A percentile compares a stretch with the other conserved stretches of the same genome.
Conservation (phyloP, 2,113 vertebrate genomes). For the Phoxinus phoxinus region DNA sequence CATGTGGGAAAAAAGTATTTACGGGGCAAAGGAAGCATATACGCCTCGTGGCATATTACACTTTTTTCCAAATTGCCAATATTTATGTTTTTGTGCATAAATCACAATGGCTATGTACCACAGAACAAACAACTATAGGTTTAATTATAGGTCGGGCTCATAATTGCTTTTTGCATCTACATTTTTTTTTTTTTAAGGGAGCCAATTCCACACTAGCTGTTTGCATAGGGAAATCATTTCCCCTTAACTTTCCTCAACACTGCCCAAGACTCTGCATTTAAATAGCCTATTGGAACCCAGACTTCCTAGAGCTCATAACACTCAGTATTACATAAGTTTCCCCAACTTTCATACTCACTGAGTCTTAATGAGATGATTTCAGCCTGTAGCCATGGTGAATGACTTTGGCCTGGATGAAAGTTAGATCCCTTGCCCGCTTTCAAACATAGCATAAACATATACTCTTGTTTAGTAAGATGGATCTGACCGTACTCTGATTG, state of each 20-base stretch:
- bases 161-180: background rate
- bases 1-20: background rate
- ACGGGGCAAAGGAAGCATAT: too few species aligned
- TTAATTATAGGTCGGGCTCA: background rate
- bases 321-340: background rate
- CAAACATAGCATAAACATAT: background rate
- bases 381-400: background rate
- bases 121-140: background rate
- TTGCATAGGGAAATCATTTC: background rate
- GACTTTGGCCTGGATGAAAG: slow-evolving; percentile 2
- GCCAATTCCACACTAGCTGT: background rate
- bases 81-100: background rate
- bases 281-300: background rate
- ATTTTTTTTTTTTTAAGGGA: background rate
- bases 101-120: background rate
- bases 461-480: background rate
- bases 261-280: background rate
- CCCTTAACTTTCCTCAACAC: background rate
- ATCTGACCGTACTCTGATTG: background rate
- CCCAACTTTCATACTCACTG: background rate
- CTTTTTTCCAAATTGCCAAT: background rate
- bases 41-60: background rate
- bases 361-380: background rate
- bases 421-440: slow-evolving; percentile 14
- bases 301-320: background rate